Base-by-base conservation (phyloP, 1,140 invertebrate species). In the Campoletis sonorensis region DNA sequence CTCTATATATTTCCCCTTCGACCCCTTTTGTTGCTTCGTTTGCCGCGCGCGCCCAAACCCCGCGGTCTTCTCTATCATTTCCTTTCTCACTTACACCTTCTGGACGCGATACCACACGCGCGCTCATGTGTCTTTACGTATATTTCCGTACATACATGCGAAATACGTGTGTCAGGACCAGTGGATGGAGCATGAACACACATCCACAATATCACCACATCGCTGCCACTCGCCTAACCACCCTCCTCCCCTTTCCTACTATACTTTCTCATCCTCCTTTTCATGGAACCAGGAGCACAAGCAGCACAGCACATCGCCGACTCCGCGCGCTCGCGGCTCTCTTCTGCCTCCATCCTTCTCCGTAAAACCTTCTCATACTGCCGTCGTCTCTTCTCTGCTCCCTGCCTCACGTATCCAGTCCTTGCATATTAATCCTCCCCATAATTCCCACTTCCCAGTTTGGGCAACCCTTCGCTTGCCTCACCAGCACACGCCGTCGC, bases 361-460 rank as follows among this genome's bases (percentile, higher is more conserved):
- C 30, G 27, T 18, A 70, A 70, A 33, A 33, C 30, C 67, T 70
- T 30, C 75, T 73, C 70, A 33, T 72, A 23, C 30, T 23, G 18
- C 75, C 73, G 26, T 40, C 30, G 67, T 85, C 85, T 84, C 85
- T 85, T 86, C 86, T 83, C 84, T 73, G 84, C 84, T 87, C 84
- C 84, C n/a, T 86, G 84, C 87, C 87, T 85, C 87, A 90, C 91
- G 90, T 92, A 92, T 92, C 91, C 91, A 92, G 90, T 92, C 91
- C 90, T 91, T 92, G 91, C 91, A 92, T 92, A 92, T 92, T 92
- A 92, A 92, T 92, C 91, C 91, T 91, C 88, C 90, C 91, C 91
- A 91, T 92, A 92, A 92, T 92, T 92, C 90, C 91, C 91, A 92
- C 90, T 92, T 91, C 90, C 88, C 90, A 92, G 91, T 92, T 92